Conservation (phyloP, 2,113 vertebrate genomes). For the Pedetes capensis region DNA sequence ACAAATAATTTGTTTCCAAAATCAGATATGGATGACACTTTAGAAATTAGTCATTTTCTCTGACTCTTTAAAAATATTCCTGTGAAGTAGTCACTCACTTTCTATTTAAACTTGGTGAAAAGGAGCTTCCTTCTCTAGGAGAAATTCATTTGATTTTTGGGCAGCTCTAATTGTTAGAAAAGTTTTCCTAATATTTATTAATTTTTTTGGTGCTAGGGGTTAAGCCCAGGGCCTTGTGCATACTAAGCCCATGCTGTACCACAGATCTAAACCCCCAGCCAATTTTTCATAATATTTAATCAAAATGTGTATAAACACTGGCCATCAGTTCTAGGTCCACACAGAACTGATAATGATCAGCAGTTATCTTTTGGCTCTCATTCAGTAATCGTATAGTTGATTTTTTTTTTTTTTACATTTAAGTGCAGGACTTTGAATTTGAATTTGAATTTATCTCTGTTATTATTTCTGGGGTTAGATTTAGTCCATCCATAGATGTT, state of each 20-base stretch:
- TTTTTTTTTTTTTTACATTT: neutral
- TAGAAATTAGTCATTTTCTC: neutral
- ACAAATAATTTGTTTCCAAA: neutral
- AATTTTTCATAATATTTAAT: neutral
- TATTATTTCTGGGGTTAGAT: slow-evolving; percentile 23
- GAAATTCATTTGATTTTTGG: neutral
- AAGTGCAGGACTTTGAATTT: neutral
- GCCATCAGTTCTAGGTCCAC: neutral
- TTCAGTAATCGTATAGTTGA: neutral
- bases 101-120: neutral
- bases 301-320: neutral
- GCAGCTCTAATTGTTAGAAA: neutral
- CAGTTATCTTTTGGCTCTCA: neutral
- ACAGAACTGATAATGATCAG: neutral
- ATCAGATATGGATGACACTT: neutral
- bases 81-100: neutral
- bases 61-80: neutral
- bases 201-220: too few species aligned
- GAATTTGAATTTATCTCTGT: neutral
- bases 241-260: neutral
- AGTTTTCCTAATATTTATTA: neutral
- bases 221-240: too few species aligned
- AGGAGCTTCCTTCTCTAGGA: neutral
- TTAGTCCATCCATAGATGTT: neutral
- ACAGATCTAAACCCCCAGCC: neutral